These are phyloP conservation scores for Hippocampus mohnikei DNA, from an alignment of 2,113 vertebrate genomes.

Conservation along the genomic window DNA sequence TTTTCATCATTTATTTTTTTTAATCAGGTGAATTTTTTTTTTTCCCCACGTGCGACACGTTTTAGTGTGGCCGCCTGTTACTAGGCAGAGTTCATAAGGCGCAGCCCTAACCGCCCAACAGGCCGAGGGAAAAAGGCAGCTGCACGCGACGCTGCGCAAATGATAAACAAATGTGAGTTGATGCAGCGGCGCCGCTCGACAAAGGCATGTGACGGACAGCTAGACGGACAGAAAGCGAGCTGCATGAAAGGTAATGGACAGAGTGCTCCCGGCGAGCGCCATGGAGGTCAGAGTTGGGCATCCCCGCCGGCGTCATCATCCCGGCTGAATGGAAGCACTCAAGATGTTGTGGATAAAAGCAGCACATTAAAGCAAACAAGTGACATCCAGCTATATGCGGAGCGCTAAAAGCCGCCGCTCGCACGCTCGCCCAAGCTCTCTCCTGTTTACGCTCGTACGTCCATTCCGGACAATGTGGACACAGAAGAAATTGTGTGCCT, in stretches of 20 bases:
- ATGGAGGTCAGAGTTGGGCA: not conserved
- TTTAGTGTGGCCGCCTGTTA: not conserved
- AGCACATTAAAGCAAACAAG: conserved; percentile 33
- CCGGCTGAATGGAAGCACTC: conserved; percentile 46
- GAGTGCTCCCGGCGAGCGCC: not conserved
- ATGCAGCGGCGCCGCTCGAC: too few relatives aligned
- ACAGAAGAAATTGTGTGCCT: not conserved
- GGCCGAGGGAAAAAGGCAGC: not conserved
- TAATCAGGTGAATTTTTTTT: not conserved
- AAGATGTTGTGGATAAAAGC: conserved; percentile 47
- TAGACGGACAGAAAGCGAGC: not conserved
- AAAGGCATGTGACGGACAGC: not conserved
- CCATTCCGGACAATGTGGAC: not conserved
- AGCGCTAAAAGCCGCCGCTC: not conserved
- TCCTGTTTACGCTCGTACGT: not conserved
- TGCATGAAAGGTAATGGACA: not conserved
- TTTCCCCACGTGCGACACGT: not conserved
- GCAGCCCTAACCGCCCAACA: not conserved
- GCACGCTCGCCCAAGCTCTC: conserved; percentile 2
- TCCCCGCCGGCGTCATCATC: not conserved
- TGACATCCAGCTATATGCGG: conserved; percentile 19
- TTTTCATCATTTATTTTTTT: too few relatives aligned
- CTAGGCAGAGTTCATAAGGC: not conserved
- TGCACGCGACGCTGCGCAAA: not conserved
- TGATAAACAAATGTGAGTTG: not conserved